These are phyloP conservation scores for Leptocoma aspasia DNA, from an alignment of 2,113 vertebrate genomes.

Conservation along the genomic window DNA sequence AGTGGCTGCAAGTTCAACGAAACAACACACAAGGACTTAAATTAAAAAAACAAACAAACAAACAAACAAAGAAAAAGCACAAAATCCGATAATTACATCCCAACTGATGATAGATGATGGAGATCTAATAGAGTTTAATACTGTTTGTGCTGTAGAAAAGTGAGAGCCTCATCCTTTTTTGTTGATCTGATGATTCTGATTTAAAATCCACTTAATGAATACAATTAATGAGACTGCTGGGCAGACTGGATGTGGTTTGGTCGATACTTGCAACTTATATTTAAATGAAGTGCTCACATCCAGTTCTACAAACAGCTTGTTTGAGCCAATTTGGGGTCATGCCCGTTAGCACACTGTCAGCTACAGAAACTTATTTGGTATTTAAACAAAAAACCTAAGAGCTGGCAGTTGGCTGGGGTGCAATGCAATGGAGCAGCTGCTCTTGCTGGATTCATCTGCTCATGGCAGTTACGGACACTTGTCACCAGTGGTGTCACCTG, in stretches of 20 bases:
- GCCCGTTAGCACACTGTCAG: neutral
- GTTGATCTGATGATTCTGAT: neutral
- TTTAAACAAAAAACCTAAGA: neutral
- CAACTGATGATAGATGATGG: too few relatives aligned
- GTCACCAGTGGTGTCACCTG: neutral
- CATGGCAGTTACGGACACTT: rapidly evolving
- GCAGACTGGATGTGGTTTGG: neutral
- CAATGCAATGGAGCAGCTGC: neutral
- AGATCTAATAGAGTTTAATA: neutral
- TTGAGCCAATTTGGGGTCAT: neutral
- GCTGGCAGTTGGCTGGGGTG: neutral
- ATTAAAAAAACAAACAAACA: neutral
- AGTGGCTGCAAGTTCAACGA: neutral
- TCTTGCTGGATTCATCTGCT: neutral
- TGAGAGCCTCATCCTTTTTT: neutral
- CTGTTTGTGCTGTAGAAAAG: neutral
- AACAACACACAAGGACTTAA: neutral
- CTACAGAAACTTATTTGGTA: neutral
- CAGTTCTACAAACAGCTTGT: neutral
- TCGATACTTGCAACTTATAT: neutral
- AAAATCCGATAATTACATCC: neutral
- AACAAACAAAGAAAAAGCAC: neutral
- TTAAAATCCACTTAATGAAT: neutral
- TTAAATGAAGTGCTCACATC: neutral
- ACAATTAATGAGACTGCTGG: neutral